Conservation (phyloP, 2,113 vertebrate species). For the Columba janthina region DNA sequence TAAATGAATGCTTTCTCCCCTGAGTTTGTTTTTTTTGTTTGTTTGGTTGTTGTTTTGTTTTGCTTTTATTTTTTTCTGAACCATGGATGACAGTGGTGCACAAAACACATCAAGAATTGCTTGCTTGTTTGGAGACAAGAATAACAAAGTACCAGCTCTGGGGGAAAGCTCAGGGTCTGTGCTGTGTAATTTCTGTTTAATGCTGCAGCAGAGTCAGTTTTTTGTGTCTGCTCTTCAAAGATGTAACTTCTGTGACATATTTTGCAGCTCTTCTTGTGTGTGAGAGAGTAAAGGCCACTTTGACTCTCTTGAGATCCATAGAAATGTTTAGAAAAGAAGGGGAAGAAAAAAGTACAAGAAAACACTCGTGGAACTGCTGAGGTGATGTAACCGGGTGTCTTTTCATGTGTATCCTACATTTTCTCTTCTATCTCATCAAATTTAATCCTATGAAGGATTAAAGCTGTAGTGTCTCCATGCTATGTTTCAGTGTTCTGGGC, state of each 20-base stretch:
- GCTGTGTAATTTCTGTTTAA: constrained; percentile 57
- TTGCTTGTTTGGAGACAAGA: constrained; percentile 59
- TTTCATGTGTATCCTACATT: constrained; percentile 4
- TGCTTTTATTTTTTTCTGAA: background rate
- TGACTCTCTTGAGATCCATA: constrained; percentile 28
- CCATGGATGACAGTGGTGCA: background rate
- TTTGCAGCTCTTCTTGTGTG: background rate
- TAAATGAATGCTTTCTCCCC: background rate
- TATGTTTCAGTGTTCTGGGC: background rate
- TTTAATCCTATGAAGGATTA: constrained; percentile 13
- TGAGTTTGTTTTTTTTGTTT: background rate
- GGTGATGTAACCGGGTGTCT: background rate
- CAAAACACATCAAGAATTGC: background rate
- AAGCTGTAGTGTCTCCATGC: background rate
- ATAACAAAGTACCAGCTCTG: constrained; percentile 61
- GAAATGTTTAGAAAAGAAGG: background rate
- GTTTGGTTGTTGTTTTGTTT: background rate
- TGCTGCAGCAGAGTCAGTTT: constrained; percentile 29
- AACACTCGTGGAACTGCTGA: background rate
- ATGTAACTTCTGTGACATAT: constrained; percentile 20
- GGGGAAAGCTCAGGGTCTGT: constrained; percentile 31
- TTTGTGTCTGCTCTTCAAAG: constrained; percentile 58
- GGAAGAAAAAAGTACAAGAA: background rate
- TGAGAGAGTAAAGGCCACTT: constrained; percentile 21
- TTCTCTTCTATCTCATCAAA: background rate